Evolutionary conservation across 2,113 vertebrate genomes (phyloP).

Genomic region (Orthonyx spaldingii): DNA sequence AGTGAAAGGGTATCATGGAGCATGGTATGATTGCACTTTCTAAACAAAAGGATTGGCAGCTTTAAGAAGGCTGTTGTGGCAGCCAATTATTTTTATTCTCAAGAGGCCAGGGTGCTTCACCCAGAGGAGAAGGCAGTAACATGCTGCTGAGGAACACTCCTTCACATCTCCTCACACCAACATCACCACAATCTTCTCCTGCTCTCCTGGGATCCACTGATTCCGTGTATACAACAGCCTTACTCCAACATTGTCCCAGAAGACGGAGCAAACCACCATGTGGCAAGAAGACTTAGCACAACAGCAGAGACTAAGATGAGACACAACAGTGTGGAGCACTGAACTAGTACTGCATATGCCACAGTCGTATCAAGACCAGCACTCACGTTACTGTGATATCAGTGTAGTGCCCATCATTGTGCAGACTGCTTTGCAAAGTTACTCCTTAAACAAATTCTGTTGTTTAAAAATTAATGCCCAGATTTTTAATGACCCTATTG

Average conservation of each 20-base stretch:
- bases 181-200: neutral
- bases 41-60: neutral
- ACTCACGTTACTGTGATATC: neutral
- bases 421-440: neutral
- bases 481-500: neutral
- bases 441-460: neutral
- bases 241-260: neutral
- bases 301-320: neutral
- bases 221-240: neutral
- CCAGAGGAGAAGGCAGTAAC: neutral
- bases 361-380: neutral
- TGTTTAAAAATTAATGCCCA: neutral
- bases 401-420: rapidly evolving
- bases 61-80: neutral
- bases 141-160: neutral
- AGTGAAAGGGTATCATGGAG: neutral
- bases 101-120: neutral
- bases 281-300: neutral
- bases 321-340: neutral
- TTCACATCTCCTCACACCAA: neutral
- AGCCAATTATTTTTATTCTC: neutral
- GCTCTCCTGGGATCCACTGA: neutral
- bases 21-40: neutral
- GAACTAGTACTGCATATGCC: neutral
- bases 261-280: neutral